Evolutionary conservation across 2,888 invertebrate genomes (phyloP).

Genomic region (Tetranychus truncatus): DNA sequence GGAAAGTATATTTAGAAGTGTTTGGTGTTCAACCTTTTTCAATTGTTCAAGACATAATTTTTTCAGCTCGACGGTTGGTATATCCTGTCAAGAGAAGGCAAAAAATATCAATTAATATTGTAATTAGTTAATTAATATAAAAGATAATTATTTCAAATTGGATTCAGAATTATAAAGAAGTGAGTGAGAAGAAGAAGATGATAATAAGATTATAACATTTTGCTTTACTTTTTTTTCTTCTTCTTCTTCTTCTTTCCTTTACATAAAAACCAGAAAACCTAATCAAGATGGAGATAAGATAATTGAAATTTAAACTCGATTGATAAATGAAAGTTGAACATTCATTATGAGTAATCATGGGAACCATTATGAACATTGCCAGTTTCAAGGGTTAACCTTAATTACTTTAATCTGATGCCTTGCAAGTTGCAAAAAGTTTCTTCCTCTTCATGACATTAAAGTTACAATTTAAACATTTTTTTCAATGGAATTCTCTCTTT

Average conservation of each 20-base stretch:
- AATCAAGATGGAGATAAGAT: too few species aligned
- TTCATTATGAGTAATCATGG: background rate
- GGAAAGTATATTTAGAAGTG: background rate
- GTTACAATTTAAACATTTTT: background rate
- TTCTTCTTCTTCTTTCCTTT: too few species aligned
- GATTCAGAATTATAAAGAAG: background rate
- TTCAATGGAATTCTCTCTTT: background rate
- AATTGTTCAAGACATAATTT: background rate
- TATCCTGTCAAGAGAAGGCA: background rate
- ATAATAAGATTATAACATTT: too few species aligned
- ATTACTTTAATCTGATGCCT: too few species aligned
- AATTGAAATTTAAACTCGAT: background rate
- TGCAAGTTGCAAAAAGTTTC: too few species aligned
- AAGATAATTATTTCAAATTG: constrained; percentile 1
- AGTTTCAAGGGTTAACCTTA: too few species aligned
- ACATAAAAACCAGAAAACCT: too few species aligned
- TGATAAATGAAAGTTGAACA: background rate
- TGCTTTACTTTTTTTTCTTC: too few species aligned
- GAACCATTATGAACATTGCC: background rate
- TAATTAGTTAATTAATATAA: background rate
- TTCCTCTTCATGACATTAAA: background rate
- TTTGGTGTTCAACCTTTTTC: constrained; percentile 2
- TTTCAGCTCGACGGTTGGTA: background rate
- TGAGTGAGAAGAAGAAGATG: too few species aligned
- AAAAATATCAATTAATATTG: background rate